Base-by-base conservation (phyloP, 1,140 invertebrate species). In the Bombus waltoni region DNA sequence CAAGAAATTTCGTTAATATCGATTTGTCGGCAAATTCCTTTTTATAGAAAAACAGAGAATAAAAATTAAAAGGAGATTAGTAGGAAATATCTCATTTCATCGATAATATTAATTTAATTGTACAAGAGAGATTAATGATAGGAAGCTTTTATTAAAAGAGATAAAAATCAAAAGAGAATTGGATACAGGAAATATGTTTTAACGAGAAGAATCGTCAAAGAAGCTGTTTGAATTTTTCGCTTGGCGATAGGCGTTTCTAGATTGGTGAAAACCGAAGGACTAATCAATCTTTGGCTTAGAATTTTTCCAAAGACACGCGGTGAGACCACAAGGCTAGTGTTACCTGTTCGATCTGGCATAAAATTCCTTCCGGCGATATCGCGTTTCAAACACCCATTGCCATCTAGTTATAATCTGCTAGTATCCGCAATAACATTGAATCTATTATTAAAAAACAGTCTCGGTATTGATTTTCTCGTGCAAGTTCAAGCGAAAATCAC, bases 361-460 rank as follows among this genome's bases (percentile, higher is more conserved):
- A 79, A 84, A 79, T 85, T 40, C 22, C 82, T 81, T 74, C 70
- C 78, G 28, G 70, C n/a, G 42, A 81, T 85, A 81, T 85, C 78
- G 44, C 78, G 28, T 85, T 85, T 81, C 78, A 25, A 85, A 57
- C 71, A n/a, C 71, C 22, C 47, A 40, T 73, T 81, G 72, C 68
- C 74, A 18, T 28, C 70, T 18, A n/a, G 70, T 84, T n/a, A 57
- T 65, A 87, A 81, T 89, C 66, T 38, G 44, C 68, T 78, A 11
- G n/a, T 47, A 13, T 62, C n/a, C 68, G n/a, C 42, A 6, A 15
- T 38, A 82, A 44, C 81, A 38, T 74, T 44, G 57, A 74, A 72
- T 66, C 35, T 74, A 32, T 70, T 59, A 70, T 47, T 70, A n/a
- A 47, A 35, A 57, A 70, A 53, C 35, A 44, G 38, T 65, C 42